These are phyloP conservation scores for Zaprionus gabonicus DNA, from an alignment of 1,140 invertebrate genomes.

Conservation along the genomic window DNA sequence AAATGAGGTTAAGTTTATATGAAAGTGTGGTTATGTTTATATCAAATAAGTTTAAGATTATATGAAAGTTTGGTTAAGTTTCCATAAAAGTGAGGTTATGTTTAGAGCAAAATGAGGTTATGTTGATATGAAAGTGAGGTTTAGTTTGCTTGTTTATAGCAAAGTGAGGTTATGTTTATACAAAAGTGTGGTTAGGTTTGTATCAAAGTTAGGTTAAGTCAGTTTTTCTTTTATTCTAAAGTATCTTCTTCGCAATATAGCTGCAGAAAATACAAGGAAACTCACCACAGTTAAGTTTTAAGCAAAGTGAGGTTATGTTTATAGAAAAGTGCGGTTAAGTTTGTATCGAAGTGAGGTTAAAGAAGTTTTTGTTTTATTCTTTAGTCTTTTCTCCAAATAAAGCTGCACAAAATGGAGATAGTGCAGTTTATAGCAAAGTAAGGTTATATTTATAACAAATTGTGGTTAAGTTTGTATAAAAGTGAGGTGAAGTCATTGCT, in stretches of 20 bases:
- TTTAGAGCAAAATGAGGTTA: background rate
- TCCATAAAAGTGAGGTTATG: too few relatives aligned
- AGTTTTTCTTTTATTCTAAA: too few relatives aligned
- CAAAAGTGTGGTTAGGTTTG: background rate
- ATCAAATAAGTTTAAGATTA: background rate
- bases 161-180: background rate
- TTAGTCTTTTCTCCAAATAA: background rate
- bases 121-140: background rate
- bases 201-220: background rate
- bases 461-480: background rate
- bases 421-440: background rate
- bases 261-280: too few relatives aligned
- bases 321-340: background rate
- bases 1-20: background rate
- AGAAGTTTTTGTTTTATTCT: too few relatives aligned
- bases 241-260: too few relatives aligned
- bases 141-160: background rate
- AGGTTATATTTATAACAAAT: background rate
- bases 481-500: background rate
- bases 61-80: background rate
- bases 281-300: too few relatives aligned
- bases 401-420: background rate
- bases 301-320: too few relatives aligned
- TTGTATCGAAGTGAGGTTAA: background rate
- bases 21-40: too few relatives aligned